Evolutionary conservation across 2,113 vertebrate species (phyloP), one percentile per base, ranked within the genome.

Genomic region (Hyaena hyaena): DNA sequence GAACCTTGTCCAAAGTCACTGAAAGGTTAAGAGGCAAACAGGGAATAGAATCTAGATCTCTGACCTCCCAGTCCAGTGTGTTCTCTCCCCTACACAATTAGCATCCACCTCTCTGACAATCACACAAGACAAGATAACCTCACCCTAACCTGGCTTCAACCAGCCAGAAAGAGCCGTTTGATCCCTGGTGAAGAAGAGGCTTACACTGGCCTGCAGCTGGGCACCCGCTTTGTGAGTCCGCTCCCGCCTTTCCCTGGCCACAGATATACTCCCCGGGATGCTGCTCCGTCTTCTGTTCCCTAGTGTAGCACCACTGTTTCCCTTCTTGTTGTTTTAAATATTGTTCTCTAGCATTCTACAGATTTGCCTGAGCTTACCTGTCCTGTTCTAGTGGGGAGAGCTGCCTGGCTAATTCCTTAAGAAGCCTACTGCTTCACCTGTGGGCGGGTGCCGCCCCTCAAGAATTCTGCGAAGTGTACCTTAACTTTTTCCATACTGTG

Each of bases 171-270:
- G 53, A 66, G 39, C 68, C 58, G 11, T 19, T 4, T 45, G 76
- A 69, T 0, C 35, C 7, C 2, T 7, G 1, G 3, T 0, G 9
- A 31, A 48, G 48, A 58, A 69, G 26, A 39, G 28, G 68, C 4
- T 8, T 10, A 16, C 0, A 0, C 0, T 3, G 53, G 45, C 65
- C 24, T 0, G 7, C 0, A 10, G 31, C 55, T 0, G 43, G 81
- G 33, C 61, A 17, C 26, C n/a, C 4, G 58, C 26, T 35, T 4
- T 5, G 21, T 12, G 33, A 1, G 88, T 71, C n/a, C 24, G 7
- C 26, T 8, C 17, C 9, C 9, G 2, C 1, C 58, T 45, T 9
- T 17, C 33, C 31, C n/a, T 24, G 26, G 28, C 16, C 14, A 9
- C 2, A 10, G 24, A 10, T 2, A 8, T 1, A 53, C 4, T 33